Evolutionary conservation across 2,797 vertebrate species (phyloP).

Genomic region (Choloepus didactylus): DNA sequence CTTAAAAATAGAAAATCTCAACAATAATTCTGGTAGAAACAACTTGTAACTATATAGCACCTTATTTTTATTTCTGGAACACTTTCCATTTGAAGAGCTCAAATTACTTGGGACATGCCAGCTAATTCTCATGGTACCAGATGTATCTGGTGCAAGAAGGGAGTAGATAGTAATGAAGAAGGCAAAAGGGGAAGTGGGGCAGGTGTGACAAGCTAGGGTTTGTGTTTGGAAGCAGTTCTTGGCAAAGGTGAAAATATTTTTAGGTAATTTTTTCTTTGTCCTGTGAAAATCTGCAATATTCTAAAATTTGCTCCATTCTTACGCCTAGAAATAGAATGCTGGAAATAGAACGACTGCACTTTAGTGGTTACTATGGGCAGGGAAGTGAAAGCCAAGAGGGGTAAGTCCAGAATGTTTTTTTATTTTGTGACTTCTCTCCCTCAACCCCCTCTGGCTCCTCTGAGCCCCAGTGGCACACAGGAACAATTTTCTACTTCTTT

Average conservation of each 20-base stretch:
- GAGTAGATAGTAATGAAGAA: slow-evolving; percentile 64
- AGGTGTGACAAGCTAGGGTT: slow-evolving; percentile 79
- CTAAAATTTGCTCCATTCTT: slow-evolving; percentile 84
- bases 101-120: slow-evolving; percentile 72
- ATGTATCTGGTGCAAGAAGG: slow-evolving; percentile 63
- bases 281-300: slow-evolving; percentile 80
- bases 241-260: slow-evolving; percentile 84
- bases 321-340: slow-evolving; percentile 80
- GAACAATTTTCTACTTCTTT: slow-evolving; percentile 42
- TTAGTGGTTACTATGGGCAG: slow-evolving; percentile 78
- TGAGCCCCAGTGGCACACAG: neutral
- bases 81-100: slow-evolving; percentile 77
- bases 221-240: slow-evolving; percentile 83
- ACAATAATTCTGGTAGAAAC: slow-evolving; percentile 82
- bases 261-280: slow-evolving; percentile 80
- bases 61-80: slow-evolving; percentile 83
- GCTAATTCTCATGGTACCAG: slow-evolving; percentile 75
- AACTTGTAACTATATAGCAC: slow-evolving; percentile 81
- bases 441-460: neutral
- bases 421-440: slow-evolving; percentile 65
- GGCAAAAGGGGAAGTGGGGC: slow-evolving; percentile 69
- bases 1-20: slow-evolving; percentile 83
- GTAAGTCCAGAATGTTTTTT: slow-evolving; percentile 71
- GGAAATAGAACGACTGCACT: slow-evolving; percentile 77
- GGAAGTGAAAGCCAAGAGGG: slow-evolving; percentile 68